Conservation (phyloP, 1,140 invertebrate species). For the Ostrea edulis region DNA sequence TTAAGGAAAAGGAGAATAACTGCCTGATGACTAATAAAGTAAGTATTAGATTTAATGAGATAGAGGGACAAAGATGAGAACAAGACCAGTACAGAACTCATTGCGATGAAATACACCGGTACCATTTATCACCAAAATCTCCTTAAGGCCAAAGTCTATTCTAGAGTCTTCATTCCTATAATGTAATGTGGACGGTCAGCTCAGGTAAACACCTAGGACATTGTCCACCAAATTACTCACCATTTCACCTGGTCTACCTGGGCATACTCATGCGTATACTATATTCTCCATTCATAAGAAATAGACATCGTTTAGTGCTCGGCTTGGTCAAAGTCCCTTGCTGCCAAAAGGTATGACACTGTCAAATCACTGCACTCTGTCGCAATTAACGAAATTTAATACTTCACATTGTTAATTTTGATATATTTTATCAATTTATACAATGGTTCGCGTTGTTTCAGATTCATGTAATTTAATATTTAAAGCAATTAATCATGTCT, state of each 20-base stretch:
- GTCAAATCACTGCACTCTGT: conserved; percentile 1
- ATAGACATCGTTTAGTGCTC: not conserved
- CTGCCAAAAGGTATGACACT: conserved; percentile 13
- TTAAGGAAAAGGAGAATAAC: not conserved
- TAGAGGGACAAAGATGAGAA: not conserved
- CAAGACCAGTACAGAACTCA: not conserved
- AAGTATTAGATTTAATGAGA: conserved; percentile 30
- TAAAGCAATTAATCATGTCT: conserved; percentile 29
- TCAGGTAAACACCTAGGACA: not conserved
- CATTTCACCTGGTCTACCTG: not conserved
- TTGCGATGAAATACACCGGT: not conserved
- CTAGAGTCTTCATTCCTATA: not conserved
- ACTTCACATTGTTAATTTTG: conserved; percentile 19
- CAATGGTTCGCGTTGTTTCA: conserved; percentile 28
- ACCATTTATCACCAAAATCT: conserved; percentile 11
- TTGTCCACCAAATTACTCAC: conserved; percentile 8
- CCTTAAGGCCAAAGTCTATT: not conserved
- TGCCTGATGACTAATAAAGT: conserved; percentile 4
- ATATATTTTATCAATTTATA: conserved; percentile 39
- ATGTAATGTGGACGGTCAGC: not conserved
- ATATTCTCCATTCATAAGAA: conserved; percentile 8
- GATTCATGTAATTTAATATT: conserved; percentile 33
- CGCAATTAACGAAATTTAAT: not conserved
- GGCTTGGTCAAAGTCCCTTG: not conserved
- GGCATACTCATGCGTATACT: not conserved